phyloP scores from a whole-genome alignment of 2,797 vertebrate species.

The Mus caroli region DNA sequence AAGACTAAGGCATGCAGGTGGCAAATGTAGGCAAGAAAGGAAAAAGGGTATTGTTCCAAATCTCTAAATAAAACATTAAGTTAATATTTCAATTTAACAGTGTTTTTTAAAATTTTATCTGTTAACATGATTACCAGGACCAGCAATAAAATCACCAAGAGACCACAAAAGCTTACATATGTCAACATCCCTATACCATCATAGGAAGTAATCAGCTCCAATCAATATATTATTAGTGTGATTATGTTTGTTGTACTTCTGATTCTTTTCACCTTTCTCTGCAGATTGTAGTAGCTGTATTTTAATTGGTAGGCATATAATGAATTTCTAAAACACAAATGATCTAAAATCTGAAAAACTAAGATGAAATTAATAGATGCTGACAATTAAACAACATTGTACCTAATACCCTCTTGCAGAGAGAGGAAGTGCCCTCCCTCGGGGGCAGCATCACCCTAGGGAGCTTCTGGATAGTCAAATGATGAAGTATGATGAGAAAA shows the following conservation, averaged over 20 bases:
- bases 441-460: not conserved
- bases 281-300: not conserved
- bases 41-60: not conserved
- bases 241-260: slow-evolving; percentile 13
- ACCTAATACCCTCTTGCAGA: slow-evolving; percentile 1
- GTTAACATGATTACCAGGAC: slow-evolving; percentile 6
- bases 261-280: not conserved
- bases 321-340: slow-evolving; percentile 34
- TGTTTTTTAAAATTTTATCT: not conserved
- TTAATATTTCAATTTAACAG: not conserved
- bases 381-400: slow-evolving; percentile 26
- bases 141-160: not conserved
- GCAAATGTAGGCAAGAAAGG: not conserved
- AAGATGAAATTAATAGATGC: slow-evolving; percentile 47
- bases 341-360: slow-evolving; percentile 49
- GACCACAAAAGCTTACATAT: not conserved
- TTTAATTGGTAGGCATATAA: not conserved
- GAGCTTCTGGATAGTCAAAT: slow-evolving; percentile 11
- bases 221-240: slow-evolving; percentile 14
- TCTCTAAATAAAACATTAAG: slow-evolving; percentile 28
- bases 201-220: not conserved
- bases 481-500: slow-evolving; percentile 5
- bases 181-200: not conserved
- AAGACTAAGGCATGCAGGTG: slow-evolving; percentile 40
- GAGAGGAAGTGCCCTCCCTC: slow-evolving; percentile 45